Conservation (phyloP, 2,797 vertebrate genomes). For the Poeciliopsis turneri region DNA sequence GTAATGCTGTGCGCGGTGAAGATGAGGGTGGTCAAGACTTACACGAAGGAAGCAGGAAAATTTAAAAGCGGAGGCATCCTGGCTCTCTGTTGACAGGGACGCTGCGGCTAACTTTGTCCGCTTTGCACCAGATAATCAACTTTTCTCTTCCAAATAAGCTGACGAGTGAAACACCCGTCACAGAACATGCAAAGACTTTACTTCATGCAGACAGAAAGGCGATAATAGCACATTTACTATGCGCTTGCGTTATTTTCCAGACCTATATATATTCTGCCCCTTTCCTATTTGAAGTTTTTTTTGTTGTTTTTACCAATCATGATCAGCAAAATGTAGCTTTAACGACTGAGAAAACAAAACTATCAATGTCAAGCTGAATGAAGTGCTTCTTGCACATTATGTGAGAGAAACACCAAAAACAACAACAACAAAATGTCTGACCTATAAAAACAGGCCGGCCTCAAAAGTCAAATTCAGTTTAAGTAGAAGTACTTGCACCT, state of each 20-base stretch:
- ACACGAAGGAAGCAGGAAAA: neutral
- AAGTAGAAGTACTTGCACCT: neutral
- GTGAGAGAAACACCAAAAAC: neutral
- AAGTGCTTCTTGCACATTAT: neutral
- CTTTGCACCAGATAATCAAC: constrained; percentile 11
- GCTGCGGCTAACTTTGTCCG: neutral
- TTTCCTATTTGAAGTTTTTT: neutral
- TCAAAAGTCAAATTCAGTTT: constrained; percentile 8
- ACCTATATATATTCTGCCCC: neutral
- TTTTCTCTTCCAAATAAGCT: neutral
- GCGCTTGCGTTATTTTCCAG: neutral
- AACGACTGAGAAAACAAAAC: neutral
- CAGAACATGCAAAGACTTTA: neutral
- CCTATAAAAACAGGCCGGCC: neutral
- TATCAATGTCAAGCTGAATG: neutral
- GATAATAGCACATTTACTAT: neutral
- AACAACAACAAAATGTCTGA: neutral
- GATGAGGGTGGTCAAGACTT: neutral
- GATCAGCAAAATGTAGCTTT: neutral
- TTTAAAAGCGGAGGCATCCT: constrained; percentile 3
- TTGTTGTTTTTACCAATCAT: neutral
- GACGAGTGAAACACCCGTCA: neutral
- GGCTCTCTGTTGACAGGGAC: constrained; percentile 8
- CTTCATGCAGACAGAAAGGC: neutral
- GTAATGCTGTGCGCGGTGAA: constrained; percentile 5